Base-by-base conservation (phyloP, 2,113 vertebrate genomes). In the Syngnathus scovelli region DNA sequence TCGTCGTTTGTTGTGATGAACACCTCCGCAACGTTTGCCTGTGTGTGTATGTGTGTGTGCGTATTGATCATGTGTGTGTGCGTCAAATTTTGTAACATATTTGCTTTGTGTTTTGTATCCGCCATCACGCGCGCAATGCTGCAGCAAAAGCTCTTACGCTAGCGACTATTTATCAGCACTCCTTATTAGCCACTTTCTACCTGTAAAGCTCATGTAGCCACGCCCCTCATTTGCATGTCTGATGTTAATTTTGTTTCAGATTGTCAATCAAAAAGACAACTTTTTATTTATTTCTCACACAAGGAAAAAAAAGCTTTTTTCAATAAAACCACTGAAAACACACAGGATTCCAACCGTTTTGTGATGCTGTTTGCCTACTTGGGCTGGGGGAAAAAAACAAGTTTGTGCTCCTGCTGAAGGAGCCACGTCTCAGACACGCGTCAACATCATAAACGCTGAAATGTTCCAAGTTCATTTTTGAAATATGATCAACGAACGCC, bases 251-350 rank as follows among this genome's bases (percentile, higher is more conserved):
- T 95, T 96, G 90, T 93, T 60, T 66, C 71, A 69, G 1, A 39
- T 71, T 66, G 33, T 71, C 18, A 19, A 13, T 21, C 37, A 21
- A 52, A 33, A 19, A 15, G 39, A 64, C 41, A 37, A 95, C 95
- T 94, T 97, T 90, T 92, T 98, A 98, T 99, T 99, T 98, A 98
- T 99, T 99, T 98, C 95, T 96, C 93, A 96, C 96, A 94, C 91
- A 94, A 93, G 94, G 93, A 94, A 95, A 98, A 27, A 55, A 36
- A 56, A 95, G 96, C 95, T 95, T 98, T 95, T 98, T 99, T 98
- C 95, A 99, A 99, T 99, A 99, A 99, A 99, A 99, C 96, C 98
- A 98, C 96, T 98, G 96, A 99, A 99, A 98, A 98, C 85, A 66
- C 75, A 69, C 56, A 6, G 0, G 15, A 48, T 15, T 48, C 44